These are phyloP conservation scores for Papilio polytes DNA, from an alignment of 1,140 invertebrate species.

Conservation along the genomic window DNA sequence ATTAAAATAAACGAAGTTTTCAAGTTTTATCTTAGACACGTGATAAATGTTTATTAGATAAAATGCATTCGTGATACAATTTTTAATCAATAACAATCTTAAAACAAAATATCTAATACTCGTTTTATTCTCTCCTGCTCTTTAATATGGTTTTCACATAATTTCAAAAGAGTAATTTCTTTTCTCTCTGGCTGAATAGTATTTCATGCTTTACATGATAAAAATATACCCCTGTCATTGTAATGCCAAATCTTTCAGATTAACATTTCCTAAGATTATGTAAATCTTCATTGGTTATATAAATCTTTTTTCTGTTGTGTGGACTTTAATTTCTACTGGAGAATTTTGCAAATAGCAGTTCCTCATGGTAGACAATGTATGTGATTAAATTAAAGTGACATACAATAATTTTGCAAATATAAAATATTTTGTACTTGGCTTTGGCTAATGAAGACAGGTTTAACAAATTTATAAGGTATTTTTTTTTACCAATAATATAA, in stretches of 20 bases:
- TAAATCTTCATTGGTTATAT: constrained; percentile 32
- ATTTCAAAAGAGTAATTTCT: background rate
- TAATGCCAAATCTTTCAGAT: constrained; percentile 33
- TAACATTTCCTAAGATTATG: constrained; percentile 21
- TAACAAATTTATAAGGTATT: constrained; percentile 2
- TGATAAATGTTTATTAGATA: background rate
- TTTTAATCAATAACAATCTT: background rate
- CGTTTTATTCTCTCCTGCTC: background rate
- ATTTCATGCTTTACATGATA: constrained; percentile 14
- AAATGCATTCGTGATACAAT: background rate
- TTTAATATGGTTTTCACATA: background rate
- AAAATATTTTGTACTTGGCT: background rate
- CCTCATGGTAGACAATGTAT: constrained; percentile 16
- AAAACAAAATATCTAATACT: background rate
- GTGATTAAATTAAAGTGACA: constrained; percentile 2
- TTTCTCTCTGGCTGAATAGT: constrained; percentile 18
- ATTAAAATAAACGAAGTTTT: background rate
- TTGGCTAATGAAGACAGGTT: background rate
- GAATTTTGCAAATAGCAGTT: background rate
- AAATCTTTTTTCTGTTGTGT: background rate
- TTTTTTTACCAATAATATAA: background rate
- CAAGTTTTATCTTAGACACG: background rate
- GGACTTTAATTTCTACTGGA: background rate
- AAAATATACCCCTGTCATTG: constrained; percentile 27
- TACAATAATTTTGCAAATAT: background rate